phyloP scores from a whole-genome alignment of 2,888 invertebrate species.

The Criorhina ranunculi region DNA sequence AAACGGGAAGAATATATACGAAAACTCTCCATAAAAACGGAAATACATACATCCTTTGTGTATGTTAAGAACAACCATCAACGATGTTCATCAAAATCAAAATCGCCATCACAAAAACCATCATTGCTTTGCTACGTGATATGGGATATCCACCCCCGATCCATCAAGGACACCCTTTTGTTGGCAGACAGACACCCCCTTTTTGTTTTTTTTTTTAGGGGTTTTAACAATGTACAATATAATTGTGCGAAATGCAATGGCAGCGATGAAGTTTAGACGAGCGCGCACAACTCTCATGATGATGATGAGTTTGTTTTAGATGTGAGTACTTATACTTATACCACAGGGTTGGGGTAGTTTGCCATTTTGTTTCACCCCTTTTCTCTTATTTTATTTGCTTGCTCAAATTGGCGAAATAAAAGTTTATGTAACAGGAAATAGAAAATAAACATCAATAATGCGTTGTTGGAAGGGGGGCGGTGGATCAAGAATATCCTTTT shows the following conservation, averaged over 20 bases:
- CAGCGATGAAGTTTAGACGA: conserved; percentile 31
- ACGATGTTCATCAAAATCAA: conserved; percentile 72
- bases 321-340: not conserved
- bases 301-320: conserved; percentile 59
- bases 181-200: not conserved
- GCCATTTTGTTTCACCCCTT: not conserved
- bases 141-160: too few species aligned
- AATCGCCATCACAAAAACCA: conserved; percentile 74
- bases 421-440: conserved; percentile 74
- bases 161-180: conserved; percentile 22
- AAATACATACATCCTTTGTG: conserved; percentile 33
- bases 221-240: conserved; percentile 45
- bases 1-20: conserved; percentile 46
- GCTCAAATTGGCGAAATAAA: conserved; percentile 72
- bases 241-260: conserved; percentile 60
- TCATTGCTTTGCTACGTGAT: conserved; percentile 5
- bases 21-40: not conserved
- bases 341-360: conserved; percentile 16
- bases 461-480: not conserved
- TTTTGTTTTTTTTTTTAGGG: conserved; percentile 1
- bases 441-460: conserved; percentile 74
- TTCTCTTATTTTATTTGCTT: conserved; percentile 36
- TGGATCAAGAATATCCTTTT: conserved; percentile 51
- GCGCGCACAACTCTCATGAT: conserved; percentile 35
- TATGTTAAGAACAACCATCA: conserved; percentile 61